Percentiles rank a stretch among this genome's conserved stretches.
phyloP scores from a whole-genome alignment of 1,140 invertebrate genomes.

The Platyscapa corneri region DNA sequence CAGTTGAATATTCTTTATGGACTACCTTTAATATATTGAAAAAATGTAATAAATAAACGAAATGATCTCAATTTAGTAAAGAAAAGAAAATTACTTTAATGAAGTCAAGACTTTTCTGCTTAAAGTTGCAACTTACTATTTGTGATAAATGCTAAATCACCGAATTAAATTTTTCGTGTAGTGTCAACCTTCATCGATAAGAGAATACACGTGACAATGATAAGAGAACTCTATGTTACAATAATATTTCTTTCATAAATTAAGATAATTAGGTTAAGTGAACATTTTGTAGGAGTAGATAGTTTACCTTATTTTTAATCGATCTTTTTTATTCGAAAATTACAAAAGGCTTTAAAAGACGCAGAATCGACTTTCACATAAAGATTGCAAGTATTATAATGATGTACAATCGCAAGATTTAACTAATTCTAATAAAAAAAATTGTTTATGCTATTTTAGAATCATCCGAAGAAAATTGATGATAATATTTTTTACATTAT shows the following conservation, averaged over 20 bases:
- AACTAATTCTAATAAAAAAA: not conserved
- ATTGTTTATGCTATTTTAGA: not conserved
- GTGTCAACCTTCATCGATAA: slow-evolving; percentile 38
- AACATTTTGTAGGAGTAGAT: not conserved
- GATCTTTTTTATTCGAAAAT: not conserved
- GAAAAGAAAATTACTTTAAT: too few relatives aligned
- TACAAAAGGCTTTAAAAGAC: not conserved
- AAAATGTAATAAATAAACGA: too few relatives aligned
- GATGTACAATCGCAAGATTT: not conserved
- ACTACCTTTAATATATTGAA: too few relatives aligned
- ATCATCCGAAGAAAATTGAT: not conserved
- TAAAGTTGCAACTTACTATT: not conserved
- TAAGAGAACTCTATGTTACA: slow-evolving; percentile 7
- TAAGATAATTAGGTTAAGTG: not conserved
- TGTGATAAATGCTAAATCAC: not conserved
- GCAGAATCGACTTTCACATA: not conserved
- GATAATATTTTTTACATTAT: not conserved
- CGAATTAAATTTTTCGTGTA: slow-evolving; percentile 19
- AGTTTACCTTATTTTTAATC: not conserved
- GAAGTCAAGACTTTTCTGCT: too few relatives aligned
- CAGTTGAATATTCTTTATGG: too few relatives aligned
- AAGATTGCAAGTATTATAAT: not conserved
- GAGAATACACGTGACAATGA: not conserved
- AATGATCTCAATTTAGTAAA: too few relatives aligned
- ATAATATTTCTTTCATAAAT: too few relatives aligned